Evolutionary conservation across 2,888 invertebrate species (phyloP).

Genomic region (Venustoraphidia nigricollis): DNA sequence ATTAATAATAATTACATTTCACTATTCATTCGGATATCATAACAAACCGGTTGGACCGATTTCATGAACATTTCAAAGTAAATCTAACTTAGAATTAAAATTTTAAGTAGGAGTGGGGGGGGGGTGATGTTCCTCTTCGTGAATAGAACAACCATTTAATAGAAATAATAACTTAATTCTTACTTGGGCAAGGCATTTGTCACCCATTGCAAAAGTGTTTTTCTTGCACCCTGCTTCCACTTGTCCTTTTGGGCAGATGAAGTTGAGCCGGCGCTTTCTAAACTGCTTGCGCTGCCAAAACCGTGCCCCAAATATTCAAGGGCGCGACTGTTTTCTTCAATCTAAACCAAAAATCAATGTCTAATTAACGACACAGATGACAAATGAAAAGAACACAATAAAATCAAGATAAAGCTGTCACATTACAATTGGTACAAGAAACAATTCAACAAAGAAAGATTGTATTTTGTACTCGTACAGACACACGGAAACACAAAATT

Average conservation of each 20-base stretch:
- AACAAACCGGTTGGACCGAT: too few species aligned
- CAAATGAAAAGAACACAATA: neutral
- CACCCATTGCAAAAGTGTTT: conserved; percentile 87
- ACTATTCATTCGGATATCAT: too few species aligned
- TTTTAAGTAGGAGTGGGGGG: too few species aligned
- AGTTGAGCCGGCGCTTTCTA: conserved; percentile 64
- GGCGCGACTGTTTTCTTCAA: conserved; percentile 86
- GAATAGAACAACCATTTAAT: too few species aligned
- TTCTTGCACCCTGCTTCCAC: conserved; percentile 82
- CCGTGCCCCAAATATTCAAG: conserved; percentile 72
- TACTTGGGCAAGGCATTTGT: conserved; percentile 77
- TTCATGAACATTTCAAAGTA: too few species aligned
- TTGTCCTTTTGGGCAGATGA: conserved; percentile 41
- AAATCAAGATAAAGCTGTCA: too few species aligned
- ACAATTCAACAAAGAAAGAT: neutral
- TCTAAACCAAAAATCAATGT: conserved; percentile 37
- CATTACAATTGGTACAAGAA: conserved; percentile 8
- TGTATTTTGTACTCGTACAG: neutral
- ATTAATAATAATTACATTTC: too few species aligned
- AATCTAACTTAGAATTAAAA: too few species aligned
- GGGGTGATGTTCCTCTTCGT: too few species aligned
- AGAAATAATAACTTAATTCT: conserved; percentile 15
- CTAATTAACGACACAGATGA: neutral
- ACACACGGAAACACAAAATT: too few species aligned
- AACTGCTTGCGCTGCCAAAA: conserved; percentile 65